Base-by-base conservation (phyloP, 2,888 invertebrate species). In the Lucinisca nassula region DNA sequence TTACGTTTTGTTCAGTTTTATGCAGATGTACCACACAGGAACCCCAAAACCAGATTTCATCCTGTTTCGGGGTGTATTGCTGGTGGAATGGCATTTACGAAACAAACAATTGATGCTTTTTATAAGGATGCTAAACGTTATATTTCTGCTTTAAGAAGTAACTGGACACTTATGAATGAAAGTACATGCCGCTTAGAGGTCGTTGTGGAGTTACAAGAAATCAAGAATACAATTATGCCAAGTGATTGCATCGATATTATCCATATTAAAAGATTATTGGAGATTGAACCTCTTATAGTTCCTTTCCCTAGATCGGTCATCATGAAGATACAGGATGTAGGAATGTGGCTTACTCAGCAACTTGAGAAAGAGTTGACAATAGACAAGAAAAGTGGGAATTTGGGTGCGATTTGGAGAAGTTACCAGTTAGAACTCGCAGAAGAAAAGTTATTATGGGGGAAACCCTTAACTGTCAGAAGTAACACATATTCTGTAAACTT, bases 381-480 rank as follows among this genome's bases (percentile, higher is more conserved):
- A 27, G 6, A 35, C 21, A 10, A 6, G 8, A 12, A 21, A 6
- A 67, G 10, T n/a, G 83, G 79, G 40, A 78, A 84, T 45, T 40
- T 78, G 30, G 79, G 45, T 27, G 78, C 79, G n/a, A 74, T 45
- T 51, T 84, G 79, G 83, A 32, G 74, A 61, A 74, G 73, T 2
- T 79, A 67, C 37, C 83, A 84, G 72, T 21, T 40, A 17, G 83
- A 84, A 35, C 73, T 79, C 10, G 73, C 83, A n/a, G 51, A 35
- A 30, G 83, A 84, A 32, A 84, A 84, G 55, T 24, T 83, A 51
- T 32, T 78, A 27, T 83, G 83, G 83, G 83, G 83, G 27, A 10
- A 72, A 12, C 83, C 83, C 10, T 30, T 84, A 21, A 73, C 73
- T 40, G 51, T 37, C 32, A 27, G 40, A 58, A 79, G 73, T 79